Evolutionary conservation across 2,888 invertebrate species (phyloP), one percentile per base, ranked within the genome.

Genomic region (Andrena dorsata): DNA sequence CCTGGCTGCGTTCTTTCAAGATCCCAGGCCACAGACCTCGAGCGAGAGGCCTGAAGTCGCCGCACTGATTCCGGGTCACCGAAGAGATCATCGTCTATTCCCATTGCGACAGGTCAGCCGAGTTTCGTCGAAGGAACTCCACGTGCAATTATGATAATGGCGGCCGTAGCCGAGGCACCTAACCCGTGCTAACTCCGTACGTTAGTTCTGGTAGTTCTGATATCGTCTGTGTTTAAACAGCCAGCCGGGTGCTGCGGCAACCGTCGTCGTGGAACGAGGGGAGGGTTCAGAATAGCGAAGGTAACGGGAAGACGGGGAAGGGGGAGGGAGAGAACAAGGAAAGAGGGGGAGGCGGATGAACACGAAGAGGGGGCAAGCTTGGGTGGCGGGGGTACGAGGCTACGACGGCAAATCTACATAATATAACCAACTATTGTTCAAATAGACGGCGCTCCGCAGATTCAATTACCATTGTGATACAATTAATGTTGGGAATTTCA

Each of bases 361-460:
- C 53, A 66, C 71, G 89, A 85, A 80, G 82, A 81, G 87, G 84
- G 87, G 84, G 86, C 84, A 88, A 88, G 85, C 88, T 8, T 91
- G 85, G 87, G 78, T 86, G 79, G 83, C 71, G 82, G 84, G 88
- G 90, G 41, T 88, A 88, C 88, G 88, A 86, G 88, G 86, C 89
- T 88, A 89, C 89, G 90, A 90, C 90, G 90, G 92, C 92, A 93
- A 94, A 94, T 94, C 93, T 94, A 93, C 93, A 94, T 94, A 94
- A 94, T 94, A 94, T 93, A 94, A 93, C 93, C 94, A 93, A 94
- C 94, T 94, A 94, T 94, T 94, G 93, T 94, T 94, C 94, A 94
- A 94, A 94, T 94, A 94, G 93, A 93, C 93, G 93, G 91, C 91
- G 93, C 93, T 92, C 91, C 91, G 92, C 92, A 93, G 93, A 94